phyloP scores from a whole-genome alignment of 2,113 vertebrate species.

The Mormyrus lacerda region DNA sequence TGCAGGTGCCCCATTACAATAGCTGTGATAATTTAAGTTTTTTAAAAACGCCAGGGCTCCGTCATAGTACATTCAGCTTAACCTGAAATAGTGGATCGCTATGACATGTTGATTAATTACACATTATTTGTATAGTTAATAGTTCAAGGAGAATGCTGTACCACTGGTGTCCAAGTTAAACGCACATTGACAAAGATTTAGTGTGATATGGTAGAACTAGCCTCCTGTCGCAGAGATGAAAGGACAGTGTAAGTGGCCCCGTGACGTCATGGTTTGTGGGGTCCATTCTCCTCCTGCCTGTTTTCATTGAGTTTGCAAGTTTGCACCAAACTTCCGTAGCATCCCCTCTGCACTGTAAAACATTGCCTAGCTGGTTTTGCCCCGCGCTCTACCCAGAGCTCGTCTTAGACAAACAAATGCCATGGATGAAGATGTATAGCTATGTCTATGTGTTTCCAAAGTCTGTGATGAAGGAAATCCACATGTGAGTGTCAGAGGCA shows the following conservation, averaged over 20 bases:
- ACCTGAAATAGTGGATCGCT: not conserved
- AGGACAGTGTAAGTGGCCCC: not conserved
- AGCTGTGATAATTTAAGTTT: not conserved
- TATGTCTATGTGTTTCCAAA: not conserved
- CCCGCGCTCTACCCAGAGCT: not conserved
- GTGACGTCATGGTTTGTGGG: not conserved
- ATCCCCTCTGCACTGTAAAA: not conserved
- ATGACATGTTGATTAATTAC: not conserved
- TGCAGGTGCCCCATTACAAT: not conserved
- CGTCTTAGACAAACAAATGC: not conserved
- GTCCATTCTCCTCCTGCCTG: not conserved
- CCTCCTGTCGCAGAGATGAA: not conserved
- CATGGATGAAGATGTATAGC: not conserved
- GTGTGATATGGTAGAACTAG: not conserved
- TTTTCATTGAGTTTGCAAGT: not conserved
- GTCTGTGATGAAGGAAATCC: not conserved
- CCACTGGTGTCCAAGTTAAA: not conserved
- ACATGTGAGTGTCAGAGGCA: not conserved
- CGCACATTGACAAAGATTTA: not conserved
- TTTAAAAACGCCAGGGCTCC: not conserved
- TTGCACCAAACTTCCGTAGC: not conserved
- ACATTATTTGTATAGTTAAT: slow-evolving; percentile 1
- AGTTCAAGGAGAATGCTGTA: not conserved
- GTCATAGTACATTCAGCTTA: not conserved
- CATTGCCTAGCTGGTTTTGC: not conserved